Evolutionary conservation across 2,888 invertebrate species (phyloP), one percentile per base, ranked within the genome.

Genomic region (Gandaritis pyraliata): DNA sequence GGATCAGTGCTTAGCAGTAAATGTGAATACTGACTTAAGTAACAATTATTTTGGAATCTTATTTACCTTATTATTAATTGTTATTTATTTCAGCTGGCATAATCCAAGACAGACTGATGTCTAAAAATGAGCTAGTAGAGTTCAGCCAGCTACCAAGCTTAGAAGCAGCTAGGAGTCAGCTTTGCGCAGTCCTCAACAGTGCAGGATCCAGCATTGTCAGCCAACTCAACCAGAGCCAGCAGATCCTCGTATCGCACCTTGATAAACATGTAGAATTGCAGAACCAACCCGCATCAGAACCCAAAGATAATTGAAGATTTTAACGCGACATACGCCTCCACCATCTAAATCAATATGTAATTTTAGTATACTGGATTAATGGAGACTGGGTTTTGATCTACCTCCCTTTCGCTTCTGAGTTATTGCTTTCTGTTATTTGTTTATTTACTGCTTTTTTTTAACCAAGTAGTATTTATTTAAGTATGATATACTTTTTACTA

Each of bases 161-260:
- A 50, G 94, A 94, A 72, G 87, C 93, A 16, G 94, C 94, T 0
- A 94, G 95, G 77, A 94, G 95, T 57, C 94, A 94, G 72, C 86
- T 97, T 52, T 95, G 96, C 62, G 93, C 95, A 53, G 93, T 95
- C 0, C 87, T 97, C 0, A 94, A 95, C 69, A 93, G 92, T 78
- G 94, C 94, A 4, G 95, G 94, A 8, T 93, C 93, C 38, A 92
- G 93, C 68, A 76, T 97, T 50, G 95, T 95, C 18, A 88, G 90
- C 55, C 94, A 96, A 74, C 87, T 97, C 36, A 95, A 94, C 73
- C 93, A 94, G 59, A 95, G 94, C 80, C 96, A 96, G 78, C 94
- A 93, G 68, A 93, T 90, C 41, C 88, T 97, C 45, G 94, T 96
- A 0, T 93, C 94, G 66, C 93, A 95, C 66, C 91, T 97, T 47